phyloP scores from a whole-genome alignment of 2,797 vertebrate species.

The Falco naumanni region DNA sequence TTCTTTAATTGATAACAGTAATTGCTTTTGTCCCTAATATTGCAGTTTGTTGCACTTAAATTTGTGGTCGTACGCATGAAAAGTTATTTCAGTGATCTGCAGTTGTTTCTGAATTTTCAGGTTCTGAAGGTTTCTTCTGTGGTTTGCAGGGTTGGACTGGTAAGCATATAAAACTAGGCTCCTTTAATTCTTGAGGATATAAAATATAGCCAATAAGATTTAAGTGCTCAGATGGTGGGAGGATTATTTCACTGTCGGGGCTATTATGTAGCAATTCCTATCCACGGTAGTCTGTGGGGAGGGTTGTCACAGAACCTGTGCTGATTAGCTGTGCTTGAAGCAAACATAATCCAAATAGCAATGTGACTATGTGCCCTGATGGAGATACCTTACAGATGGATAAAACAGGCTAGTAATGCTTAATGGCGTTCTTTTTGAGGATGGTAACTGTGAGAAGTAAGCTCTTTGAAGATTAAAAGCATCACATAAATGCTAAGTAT shows the following conservation, averaged over 20 bases:
- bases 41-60: neutral
- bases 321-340: constrained; percentile 20
- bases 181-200: neutral
- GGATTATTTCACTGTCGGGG: constrained; percentile 7
- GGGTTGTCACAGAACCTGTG: neutral
- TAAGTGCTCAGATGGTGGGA: neutral
- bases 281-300: neutral
- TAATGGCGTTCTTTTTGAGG: constrained; percentile 48
- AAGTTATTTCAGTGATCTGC: neutral
- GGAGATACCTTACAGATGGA: constrained; percentile 5
- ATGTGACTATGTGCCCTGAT: neutral
- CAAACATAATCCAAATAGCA: constrained; percentile 9
- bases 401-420: constrained; percentile 47
- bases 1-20: neutral
- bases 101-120: neutral
- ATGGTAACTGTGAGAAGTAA: constrained; percentile 2
- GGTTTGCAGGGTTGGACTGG: neutral
- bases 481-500: constrained; percentile 29
- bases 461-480: constrained; percentile 64
- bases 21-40: neutral
- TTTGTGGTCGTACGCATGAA: rapidly evolving
- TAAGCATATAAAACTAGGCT: neutral
- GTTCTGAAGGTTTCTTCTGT: neutral
- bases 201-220: neutral
- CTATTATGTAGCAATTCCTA: neutral